Evolutionary conservation across 1,140 invertebrate species (phyloP).

Genomic region (Drosophila takahashii): DNA sequence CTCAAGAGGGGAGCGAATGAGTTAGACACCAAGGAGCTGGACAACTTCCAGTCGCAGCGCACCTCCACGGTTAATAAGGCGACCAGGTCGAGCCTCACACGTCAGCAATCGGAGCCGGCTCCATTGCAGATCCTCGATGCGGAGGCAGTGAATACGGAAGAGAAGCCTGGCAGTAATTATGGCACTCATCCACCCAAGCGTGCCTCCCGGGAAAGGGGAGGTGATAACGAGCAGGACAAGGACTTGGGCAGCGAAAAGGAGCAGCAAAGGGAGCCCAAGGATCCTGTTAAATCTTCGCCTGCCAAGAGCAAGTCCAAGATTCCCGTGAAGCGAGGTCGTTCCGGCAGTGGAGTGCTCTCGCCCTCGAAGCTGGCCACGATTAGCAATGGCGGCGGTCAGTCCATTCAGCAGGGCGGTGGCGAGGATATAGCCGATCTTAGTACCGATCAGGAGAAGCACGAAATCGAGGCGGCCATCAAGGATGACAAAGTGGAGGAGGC

Average conservation of each 20-base stretch:
- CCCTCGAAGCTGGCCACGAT: conserved; percentile 63
- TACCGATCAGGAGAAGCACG: conserved; percentile 71
- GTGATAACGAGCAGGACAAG: conserved; percentile 65
- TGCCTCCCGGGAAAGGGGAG: conserved; percentile 48
- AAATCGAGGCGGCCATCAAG: conserved; percentile 78
- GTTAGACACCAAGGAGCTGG: conserved; percentile 60
- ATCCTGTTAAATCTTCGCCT: conserved; percentile 68
- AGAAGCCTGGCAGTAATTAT: conserved; percentile 53
- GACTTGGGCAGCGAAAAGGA: conserved; percentile 73
- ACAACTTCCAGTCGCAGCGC: conserved; percentile 64
- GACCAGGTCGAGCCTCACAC: conserved; percentile 55
- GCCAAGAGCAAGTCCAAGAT: conserved; percentile 81
- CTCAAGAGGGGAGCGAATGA: conserved; percentile 68
- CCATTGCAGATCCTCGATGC: conserved; percentile 23
- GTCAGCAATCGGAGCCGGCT: conserved; percentile 80
- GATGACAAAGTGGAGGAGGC: conserved; percentile 55
- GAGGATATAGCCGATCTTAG: conserved; percentile 78
- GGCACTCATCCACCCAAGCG: conserved; percentile 79
- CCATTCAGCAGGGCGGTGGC: conserved; percentile 78
- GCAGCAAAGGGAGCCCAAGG: conserved; percentile 47
- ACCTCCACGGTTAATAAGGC: conserved; percentile 71
- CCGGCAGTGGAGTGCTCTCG: conserved; percentile 62
- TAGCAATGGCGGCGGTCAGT: conserved; percentile 54
- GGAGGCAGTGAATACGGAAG: conserved; percentile 19
- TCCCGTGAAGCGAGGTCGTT: conserved; percentile 75